These are phyloP conservation scores for Lacanobia wlatinum DNA, from an alignment of 2,888 invertebrate genomes.

Conservation along the genomic window DNA sequence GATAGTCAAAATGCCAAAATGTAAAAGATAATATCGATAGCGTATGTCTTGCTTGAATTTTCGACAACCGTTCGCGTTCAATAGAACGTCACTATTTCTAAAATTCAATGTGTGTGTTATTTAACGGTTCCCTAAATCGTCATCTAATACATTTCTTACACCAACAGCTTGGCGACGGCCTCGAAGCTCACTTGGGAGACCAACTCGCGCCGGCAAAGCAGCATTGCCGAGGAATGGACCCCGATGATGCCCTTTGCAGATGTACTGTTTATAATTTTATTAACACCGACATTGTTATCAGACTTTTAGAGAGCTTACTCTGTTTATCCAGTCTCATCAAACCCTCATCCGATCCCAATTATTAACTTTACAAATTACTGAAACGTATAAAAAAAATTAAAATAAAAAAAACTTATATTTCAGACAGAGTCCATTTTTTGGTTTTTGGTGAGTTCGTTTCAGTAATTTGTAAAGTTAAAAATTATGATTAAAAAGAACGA, in stretches of 20 bases:
- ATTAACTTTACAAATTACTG: too few relatives aligned
- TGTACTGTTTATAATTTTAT: conserved; percentile 84
- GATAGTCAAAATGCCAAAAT: neutral
- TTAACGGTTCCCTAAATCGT: neutral
- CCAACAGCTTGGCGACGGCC: conserved; percentile 60
- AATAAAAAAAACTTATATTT: too few relatives aligned
- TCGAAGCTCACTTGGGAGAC: conserved; percentile 65
- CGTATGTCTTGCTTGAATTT: neutral
- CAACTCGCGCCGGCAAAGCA: conserved; percentile 80
- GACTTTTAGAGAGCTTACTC: too few relatives aligned
- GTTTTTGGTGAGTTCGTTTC: too few relatives aligned
- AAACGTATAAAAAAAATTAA: too few relatives aligned
- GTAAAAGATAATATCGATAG: neutral
- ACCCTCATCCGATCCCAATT: too few relatives aligned
- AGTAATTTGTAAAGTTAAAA: neutral
- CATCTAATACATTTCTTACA: neutral
- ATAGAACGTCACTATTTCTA: neutral
- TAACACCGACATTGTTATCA: neutral
- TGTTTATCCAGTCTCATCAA: neutral
- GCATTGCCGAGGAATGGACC: conserved; percentile 95
- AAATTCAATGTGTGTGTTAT: neutral
- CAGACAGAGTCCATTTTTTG: too few relatives aligned
- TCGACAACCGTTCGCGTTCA: neutral
- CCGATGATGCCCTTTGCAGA: conserved; percentile 98
- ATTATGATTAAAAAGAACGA: too few relatives aligned